Percentiles rank a stretch among this genome's conserved stretches.
Conservation (phyloP, 2,888 invertebrate species). For the Iselma pallidipennis region DNA sequence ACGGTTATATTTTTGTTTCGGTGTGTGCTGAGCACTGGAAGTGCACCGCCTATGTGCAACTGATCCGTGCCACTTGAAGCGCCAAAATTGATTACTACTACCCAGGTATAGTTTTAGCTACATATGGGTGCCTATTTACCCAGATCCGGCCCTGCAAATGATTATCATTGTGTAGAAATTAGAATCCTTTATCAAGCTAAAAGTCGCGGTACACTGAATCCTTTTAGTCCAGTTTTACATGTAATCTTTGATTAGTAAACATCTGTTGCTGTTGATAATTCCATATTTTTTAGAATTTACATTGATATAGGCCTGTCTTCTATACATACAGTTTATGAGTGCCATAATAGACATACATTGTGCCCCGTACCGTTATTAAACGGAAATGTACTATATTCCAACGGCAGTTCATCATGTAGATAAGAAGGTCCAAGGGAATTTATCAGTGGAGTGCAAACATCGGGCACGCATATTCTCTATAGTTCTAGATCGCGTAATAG, state of each 20-base stretch:
- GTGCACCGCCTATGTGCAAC: no score
- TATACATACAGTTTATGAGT: background rate
- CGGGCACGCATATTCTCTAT: constrained; percentile 27
- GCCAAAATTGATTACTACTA: no score
- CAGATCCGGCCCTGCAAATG: no score
- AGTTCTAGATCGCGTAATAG: constrained; percentile 12
- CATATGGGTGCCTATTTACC: no score
- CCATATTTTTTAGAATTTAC: background rate
- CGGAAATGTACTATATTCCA: constrained; percentile 20
- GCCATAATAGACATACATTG: constrained; percentile 8
- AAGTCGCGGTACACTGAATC: no score
- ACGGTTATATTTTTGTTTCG: no score
- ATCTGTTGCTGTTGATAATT: background rate
- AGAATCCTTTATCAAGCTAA: no score
- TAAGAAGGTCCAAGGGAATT: constrained; percentile 30
- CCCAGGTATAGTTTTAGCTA: no score
- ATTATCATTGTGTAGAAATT: no score
- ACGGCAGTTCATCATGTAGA: constrained; percentile 30
- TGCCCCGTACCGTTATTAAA: constrained; percentile 13
- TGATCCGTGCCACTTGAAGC: no score
- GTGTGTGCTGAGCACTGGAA: no score
- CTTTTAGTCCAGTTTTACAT: no score
- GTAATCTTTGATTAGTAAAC: background rate
- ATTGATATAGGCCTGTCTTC: background rate
- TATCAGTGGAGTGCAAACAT: constrained; percentile 26